These are phyloP conservation scores for Acholoe squamosa DNA, from an alignment of 2,888 invertebrate species.

Conservation along the genomic window DNA sequence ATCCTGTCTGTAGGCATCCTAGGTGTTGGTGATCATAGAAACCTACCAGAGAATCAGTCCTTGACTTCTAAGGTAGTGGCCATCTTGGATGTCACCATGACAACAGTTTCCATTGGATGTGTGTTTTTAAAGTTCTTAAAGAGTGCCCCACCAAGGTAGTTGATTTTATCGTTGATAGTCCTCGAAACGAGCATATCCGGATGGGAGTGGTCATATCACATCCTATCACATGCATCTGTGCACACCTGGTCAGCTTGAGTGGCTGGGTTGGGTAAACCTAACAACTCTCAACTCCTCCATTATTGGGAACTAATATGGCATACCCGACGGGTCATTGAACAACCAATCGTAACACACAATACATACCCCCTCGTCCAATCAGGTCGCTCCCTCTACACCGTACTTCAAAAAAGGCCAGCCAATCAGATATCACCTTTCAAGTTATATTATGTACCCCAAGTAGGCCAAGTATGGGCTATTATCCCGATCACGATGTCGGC, in stretches of 20 bases:
- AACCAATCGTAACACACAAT: too few relatives aligned
- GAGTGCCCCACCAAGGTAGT: background rate
- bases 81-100: background rate
- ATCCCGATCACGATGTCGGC: too few relatives aligned
- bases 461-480: too few relatives aligned
- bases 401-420: too few relatives aligned
- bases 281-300: background rate
- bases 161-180: background rate
- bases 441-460: too few relatives aligned
- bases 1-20: background rate
- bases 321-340: too few relatives aligned
- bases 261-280: background rate
- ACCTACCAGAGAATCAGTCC: background rate
- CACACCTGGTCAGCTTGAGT: background rate
- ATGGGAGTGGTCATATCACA: background rate
- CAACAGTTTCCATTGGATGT: background rate
- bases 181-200: background rate
- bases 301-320: too few relatives aligned
- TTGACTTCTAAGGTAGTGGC: background rate
- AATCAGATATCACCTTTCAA: too few relatives aligned
- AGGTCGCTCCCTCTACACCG: too few relatives aligned
- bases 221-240: background rate
- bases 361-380: too few relatives aligned
- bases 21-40: conserved; percentile 1
- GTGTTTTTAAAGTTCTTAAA: background rate